Conservation (phyloP, 2,113 vertebrate species). For the Coryphaenoides rupestris region DNA sequence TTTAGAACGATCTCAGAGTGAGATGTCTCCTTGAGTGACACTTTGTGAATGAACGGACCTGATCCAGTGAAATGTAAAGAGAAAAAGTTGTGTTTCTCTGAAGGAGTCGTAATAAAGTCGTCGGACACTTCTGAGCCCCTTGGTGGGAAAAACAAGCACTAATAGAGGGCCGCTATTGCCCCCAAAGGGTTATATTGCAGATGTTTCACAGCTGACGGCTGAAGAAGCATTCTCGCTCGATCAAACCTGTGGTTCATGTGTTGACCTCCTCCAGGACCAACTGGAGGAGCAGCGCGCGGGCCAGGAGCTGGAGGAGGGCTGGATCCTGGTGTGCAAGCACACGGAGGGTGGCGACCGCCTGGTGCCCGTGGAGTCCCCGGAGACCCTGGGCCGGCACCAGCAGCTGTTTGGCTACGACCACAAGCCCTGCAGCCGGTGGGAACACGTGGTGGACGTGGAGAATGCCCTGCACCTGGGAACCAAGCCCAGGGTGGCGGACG, state of each 20-base stretch:
- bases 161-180: too few species aligned
- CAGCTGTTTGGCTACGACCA: constrained; percentile 92
- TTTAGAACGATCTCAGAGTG: too few species aligned
- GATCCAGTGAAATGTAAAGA: too few species aligned
- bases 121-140: too few species aligned
- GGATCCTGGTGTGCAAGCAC: constrained; percentile 91
- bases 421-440: constrained; percentile 89
- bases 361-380: constrained; percentile 87
- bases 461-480: constrained; percentile 83
- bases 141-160: too few species aligned
- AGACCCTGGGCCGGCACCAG: constrained; percentile 85
- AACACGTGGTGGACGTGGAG: constrained; percentile 90
- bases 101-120: too few species aligned
- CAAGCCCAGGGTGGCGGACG: constrained; percentile 79
- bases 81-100: too few species aligned
- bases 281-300: constrained; percentile 83
- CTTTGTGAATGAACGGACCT: too few species aligned
- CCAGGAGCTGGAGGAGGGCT: constrained; percentile 86
- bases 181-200: too few species aligned
- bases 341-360: constrained; percentile 89
- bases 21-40: too few species aligned
- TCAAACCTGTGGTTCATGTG: background rate
- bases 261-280: constrained; percentile 78
- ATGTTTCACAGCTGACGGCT: too few species aligned
- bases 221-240: too few species aligned